Base-by-base conservation (phyloP, 2,797 vertebrate genomes). In the Cossypha dichroa region DNA sequence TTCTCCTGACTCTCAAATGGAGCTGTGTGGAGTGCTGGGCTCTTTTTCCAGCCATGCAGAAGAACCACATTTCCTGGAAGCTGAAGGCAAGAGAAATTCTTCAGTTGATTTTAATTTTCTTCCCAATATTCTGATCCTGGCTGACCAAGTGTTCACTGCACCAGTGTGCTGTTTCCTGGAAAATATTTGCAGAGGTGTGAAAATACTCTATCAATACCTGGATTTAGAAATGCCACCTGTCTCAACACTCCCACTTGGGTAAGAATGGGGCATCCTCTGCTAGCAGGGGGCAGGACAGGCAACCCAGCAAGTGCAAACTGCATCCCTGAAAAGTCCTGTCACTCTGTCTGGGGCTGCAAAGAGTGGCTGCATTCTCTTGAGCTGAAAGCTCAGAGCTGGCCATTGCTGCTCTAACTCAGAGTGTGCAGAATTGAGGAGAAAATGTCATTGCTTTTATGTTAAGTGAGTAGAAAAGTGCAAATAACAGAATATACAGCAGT, bases 391-490 rank as follows among this genome's bases (percentile, higher is more conserved):
- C 85, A 38, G 74, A 86, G 67, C 52, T 54, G 93, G 29, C 45
- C 67, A 25, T 46, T 63, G 38, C 70, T 79, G 38, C 81, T 70
- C 83, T 80, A 46, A 41, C 48, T 75, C 40, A 25, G 82, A 69
- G 70, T 45, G 18, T 77, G 74, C 60, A 87, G 56, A 95, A 89
- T 64, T 51, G 40, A 70, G 72, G 16, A 91, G 52, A 82, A 85
- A 93, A 92, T 76, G 36, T 28, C 43, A 67, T 85, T 86, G 43
- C 31, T 87, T 89, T 63, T 58, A 60, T 77, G 77, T 87, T 87
- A 63, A 76, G 56, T 80, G 68, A 75, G 78, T 0, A 2, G 78
- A 92, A 91, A 76, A 1, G 8, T 62, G 49, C 29, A 84, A 85
- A 85, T 85, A 49, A n/a, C 0, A 1, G 63, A 63, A 28, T 54